A percentile compares a stretch with the other conserved stretches of the same genome.
These are phyloP conservation scores for Cataglyphis albicans DNA, from an alignment of 2,888 invertebrate species.

Conservation along the genomic window DNA sequence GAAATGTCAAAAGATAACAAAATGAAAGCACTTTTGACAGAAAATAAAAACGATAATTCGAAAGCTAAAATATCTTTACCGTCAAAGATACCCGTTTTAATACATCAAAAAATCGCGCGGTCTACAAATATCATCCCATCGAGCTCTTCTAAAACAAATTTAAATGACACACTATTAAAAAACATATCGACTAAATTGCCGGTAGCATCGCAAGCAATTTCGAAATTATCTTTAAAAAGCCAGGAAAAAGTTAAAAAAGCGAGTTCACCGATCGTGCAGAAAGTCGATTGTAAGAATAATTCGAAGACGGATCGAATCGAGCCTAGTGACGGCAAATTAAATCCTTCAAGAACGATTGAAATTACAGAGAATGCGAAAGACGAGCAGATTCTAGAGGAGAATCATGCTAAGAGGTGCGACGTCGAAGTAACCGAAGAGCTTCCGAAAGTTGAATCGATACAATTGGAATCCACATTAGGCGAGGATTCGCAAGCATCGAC, in stretches of 20 bases:
- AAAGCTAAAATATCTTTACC: slow-evolving; percentile 47
- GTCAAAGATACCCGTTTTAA: slow-evolving; percentile 66
- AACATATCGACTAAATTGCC: slow-evolving; percentile 37
- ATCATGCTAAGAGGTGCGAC: slow-evolving; percentile 74
- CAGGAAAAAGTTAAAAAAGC: not conserved
- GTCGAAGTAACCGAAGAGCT: slow-evolving; percentile 15
- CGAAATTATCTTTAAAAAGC: slow-evolving; percentile 23
- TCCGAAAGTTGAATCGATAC: slow-evolving; percentile 33
- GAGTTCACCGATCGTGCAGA: not conserved
- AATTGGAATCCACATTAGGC: slow-evolving; percentile 33
- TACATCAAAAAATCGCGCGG: slow-evolving; percentile 16
- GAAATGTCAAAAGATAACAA: not conserved
- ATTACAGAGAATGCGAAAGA: slow-evolving; percentile 70
- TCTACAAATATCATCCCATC: no score
- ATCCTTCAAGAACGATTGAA: slow-evolving; percentile 11
- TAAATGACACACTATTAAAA: not conserved
- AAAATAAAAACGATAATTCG: not conserved
- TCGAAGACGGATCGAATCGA: slow-evolving; percentile 11
- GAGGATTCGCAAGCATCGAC: slow-evolving; percentile 29
- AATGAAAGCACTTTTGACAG: not conserved
- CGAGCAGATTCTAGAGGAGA: slow-evolving; percentile 79
- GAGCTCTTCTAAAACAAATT: not conserved
- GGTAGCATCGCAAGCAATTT: slow-evolving; percentile 14
- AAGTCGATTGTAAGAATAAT: slow-evolving; percentile 13
- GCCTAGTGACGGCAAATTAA: not conserved